Conservation (phyloP, 2,113 vertebrate genomes). For the Pyrgilauda ruficollis region DNA sequence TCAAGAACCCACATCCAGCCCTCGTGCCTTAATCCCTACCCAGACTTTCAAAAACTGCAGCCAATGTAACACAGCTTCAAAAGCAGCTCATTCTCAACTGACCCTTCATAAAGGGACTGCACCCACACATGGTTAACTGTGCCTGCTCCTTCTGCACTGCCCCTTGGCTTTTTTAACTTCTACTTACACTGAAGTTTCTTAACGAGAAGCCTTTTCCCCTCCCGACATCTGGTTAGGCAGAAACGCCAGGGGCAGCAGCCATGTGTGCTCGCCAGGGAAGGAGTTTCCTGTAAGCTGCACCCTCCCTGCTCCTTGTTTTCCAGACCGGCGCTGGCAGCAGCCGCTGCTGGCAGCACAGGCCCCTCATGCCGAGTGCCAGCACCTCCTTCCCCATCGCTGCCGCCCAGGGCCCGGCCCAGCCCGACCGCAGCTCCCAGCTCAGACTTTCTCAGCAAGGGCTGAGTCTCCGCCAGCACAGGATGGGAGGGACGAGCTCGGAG, state of each 20-base stretch:
- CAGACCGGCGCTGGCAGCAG: background rate
- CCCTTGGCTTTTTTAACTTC: background rate
- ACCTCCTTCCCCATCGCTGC: background rate
- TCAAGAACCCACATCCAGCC: rapidly evolving
- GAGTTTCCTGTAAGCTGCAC: background rate
- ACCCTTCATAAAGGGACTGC: background rate
- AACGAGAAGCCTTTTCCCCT: background rate
- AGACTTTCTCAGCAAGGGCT: background rate
- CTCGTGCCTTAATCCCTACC: rapidly evolving
- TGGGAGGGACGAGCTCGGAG: background rate
- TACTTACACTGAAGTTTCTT: background rate
- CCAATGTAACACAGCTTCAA: rapidly evolving
- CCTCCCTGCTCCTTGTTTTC: background rate
- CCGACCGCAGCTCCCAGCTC: background rate
- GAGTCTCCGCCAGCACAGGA: background rate
- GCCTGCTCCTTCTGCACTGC: background rate
- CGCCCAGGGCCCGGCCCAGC: background rate
- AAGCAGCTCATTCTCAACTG: background rate
- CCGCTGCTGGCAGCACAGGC: background rate
- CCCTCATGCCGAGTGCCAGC: rapidly evolving
- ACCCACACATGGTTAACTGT: rapidly evolving
- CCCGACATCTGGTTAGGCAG: background rate
- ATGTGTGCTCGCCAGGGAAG: background rate
- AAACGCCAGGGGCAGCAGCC: background rate
- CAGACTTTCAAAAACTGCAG: background rate